phyloP scores from a whole-genome alignment of 2,113 vertebrate species.

The Ranitomeya variabilis region DNA sequence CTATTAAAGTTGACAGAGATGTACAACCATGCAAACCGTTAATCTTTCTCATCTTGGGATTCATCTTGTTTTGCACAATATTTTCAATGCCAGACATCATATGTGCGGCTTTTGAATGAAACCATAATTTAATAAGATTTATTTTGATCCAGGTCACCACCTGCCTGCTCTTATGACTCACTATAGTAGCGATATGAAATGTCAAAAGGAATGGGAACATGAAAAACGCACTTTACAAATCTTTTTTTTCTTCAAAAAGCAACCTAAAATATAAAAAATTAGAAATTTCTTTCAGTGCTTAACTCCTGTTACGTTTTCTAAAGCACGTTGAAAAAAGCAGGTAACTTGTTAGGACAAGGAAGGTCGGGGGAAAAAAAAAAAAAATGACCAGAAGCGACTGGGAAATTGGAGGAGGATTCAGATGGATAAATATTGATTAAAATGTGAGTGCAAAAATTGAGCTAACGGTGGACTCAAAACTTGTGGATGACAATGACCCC shows the following conservation, averaged over 20 bases:
- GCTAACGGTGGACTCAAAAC: not conserved
- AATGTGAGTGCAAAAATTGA: not conserved
- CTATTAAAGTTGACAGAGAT: conserved; percentile 40
- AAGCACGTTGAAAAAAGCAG: not conserved
- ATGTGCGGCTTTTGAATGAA: conserved; percentile 15
- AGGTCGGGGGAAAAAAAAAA: not conserved
- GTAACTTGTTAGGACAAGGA: not conserved
- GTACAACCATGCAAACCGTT: conserved; percentile 30
- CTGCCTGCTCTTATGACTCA: conserved; percentile 48
- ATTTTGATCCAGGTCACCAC: conserved; percentile 49
- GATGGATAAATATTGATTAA: not conserved
- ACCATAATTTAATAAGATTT: conserved; percentile 50
- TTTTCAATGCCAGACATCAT: conserved; percentile 47
- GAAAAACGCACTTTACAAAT: conserved; percentile 2
- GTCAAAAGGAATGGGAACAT: conserved; percentile 37
- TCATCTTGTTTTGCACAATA: conserved; percentile 43
- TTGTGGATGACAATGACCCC: too few relatives aligned
- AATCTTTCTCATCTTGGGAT: conserved; percentile 31
- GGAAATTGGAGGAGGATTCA: not conserved
- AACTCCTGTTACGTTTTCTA: not conserved
- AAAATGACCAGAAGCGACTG: not conserved
- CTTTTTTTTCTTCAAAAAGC: not conserved
- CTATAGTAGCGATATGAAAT: conserved; percentile 10
- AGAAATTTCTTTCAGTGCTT: not conserved
- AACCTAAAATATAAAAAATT: not conserved